These are phyloP conservation scores for Bos javanicus DNA, from an alignment of 2,113 vertebrate species.

Conservation along the genomic window DNA sequence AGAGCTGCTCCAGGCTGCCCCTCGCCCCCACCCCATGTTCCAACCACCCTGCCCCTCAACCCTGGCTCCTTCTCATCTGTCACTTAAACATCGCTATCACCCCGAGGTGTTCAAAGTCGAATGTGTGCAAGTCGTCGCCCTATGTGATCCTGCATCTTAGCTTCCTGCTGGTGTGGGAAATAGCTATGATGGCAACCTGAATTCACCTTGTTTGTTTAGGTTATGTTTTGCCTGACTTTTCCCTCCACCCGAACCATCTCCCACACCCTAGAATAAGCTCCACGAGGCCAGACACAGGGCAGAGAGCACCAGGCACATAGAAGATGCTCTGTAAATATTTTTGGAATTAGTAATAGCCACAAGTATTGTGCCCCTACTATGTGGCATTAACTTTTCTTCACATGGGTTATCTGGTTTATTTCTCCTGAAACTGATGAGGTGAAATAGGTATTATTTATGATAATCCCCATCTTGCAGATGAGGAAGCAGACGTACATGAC, in stretches of 20 bases:
- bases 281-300: rapidly evolving
- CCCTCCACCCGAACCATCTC: background rate
- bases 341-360: background rate
- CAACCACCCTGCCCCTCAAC: background rate
- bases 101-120: rapidly evolving
- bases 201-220: no score
- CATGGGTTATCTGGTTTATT: background rate
- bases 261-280: background rate
- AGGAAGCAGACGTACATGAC: background rate
- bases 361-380: rapidly evolving
- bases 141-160: rapidly evolving
- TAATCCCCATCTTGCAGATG: background rate
- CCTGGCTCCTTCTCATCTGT: background rate
- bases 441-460: rapidly evolving
- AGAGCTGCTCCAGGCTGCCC: background rate
- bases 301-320: background rate
- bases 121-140: no score
- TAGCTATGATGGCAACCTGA: rapidly evolving
- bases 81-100: background rate
- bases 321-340: background rate
- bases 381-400: background rate
- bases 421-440: background rate
- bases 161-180: background rate
- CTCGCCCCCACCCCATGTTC: background rate
- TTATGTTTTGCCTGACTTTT: background rate